phyloP scores from a whole-genome alignment of 1,140 invertebrate genomes.

The Colletes latitarsis region DNA sequence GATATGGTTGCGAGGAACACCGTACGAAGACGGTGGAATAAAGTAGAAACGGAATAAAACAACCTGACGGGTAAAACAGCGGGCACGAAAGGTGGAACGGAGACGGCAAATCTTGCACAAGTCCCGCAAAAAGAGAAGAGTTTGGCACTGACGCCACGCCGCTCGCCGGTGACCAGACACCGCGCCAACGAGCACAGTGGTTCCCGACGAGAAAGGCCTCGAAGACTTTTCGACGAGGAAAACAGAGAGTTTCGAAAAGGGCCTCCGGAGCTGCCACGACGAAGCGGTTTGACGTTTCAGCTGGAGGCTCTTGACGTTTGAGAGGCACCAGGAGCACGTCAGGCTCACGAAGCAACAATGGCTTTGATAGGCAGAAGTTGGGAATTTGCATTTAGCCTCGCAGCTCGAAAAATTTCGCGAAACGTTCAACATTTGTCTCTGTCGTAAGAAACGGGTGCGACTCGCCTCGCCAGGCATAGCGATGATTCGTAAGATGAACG shows the following conservation, averaged over 20 bases:
- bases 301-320: background rate
- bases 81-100: conserved; percentile 19
- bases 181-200: conserved; percentile 30
- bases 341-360: background rate
- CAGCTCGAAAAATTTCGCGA: background rate
- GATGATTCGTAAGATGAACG: too few relatives aligned
- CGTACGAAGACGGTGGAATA: conserved; percentile 7
- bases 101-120: conserved; percentile 42
- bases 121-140: conserved; percentile 51
- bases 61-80: conserved; percentile 34
- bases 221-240: conserved; percentile 19
- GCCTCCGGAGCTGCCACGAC: conserved; percentile 7
- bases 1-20: conserved; percentile 49
- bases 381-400: background rate
- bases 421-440: background rate
- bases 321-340: background rate
- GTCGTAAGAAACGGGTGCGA: too few relatives aligned
- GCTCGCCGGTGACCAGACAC: conserved; percentile 48
- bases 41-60: background rate
- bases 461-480: too few relatives aligned
- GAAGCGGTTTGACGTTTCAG: conserved; percentile 15
- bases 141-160: conserved; percentile 34
- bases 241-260: conserved; percentile 36
- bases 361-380: background rate
- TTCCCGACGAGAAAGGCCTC: conserved; percentile 41